Base-by-base conservation (phyloP, 2,797 vertebrate genomes). In the Anguilla marmorata region DNA sequence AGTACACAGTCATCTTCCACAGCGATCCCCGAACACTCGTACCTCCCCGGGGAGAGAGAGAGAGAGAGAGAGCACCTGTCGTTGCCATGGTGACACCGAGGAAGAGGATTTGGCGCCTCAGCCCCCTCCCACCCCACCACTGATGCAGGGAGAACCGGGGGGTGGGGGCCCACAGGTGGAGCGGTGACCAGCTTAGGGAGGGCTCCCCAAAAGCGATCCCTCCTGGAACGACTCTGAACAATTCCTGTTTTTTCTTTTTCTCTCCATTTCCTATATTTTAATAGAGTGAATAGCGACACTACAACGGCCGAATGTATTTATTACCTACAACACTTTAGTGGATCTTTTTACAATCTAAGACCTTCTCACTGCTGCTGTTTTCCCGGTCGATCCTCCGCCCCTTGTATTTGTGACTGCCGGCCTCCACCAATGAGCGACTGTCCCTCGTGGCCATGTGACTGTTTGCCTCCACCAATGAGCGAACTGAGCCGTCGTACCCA, bases 261-360 rank as follows among this genome's bases (percentile, higher is more conserved):
- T 91, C 92, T 88, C 90, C 91, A 89, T 33, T n/a, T 66, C 87
- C 52, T 30, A 93, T 93, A 93, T 90, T 94, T 95, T 92, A 94
- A 92, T 95, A 94, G 95, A 96, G 95, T 87, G 93, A 95, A 94
- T 94, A 96, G 94, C 90, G 91, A 96, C 95, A 93, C 94, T 96
- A 95, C 95, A 96, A 93, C 94, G 96, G 93, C 90, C 91, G 97
- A 97, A 97, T 97, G 97, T 98, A 98, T 97, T 98, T 98, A 98
- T 98, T 97, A 96, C 94, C 90, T 94, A 90, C 91, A 89, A 93
- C 92, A 93, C 90, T 93, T 92, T 95, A 93, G 92, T 94, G 88
- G 87, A 93, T 85, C 93, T 94, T 94, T 94, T 92, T 94, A 94
- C 94, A 91, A 91, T 94, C 90, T 92, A 50, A 90, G 91, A 95